These are phyloP conservation scores for Sander lucioperca DNA, from an alignment of 2,113 vertebrate species.

Conservation along the genomic window DNA sequence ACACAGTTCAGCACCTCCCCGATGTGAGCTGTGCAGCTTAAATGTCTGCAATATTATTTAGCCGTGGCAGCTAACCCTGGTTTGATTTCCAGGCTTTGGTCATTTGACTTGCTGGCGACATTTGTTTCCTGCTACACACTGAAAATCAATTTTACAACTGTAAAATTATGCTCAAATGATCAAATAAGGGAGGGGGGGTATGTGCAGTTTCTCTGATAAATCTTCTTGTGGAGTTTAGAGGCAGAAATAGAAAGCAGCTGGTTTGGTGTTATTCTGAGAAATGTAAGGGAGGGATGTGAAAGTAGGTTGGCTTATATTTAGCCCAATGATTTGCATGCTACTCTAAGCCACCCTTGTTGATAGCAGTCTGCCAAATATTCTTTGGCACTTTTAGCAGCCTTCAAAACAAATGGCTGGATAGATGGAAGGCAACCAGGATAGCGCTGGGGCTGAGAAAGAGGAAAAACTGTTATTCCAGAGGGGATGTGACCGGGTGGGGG, in stretches of 20 bases:
- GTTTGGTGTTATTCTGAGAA: slow-evolving; percentile 60
- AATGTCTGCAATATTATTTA: slow-evolving; percentile 27
- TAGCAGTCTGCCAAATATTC: slow-evolving; percentile 31
- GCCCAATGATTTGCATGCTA: slow-evolving; percentile 62
- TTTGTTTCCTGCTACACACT: neutral
- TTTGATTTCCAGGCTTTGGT: slow-evolving; percentile 4
- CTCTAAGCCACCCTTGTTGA: slow-evolving; percentile 25
- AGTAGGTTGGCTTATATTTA: slow-evolving; percentile 80
- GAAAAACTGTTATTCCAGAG: neutral
- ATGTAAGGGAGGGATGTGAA: slow-evolving; percentile 48
- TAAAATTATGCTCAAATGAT: slow-evolving; percentile 12
- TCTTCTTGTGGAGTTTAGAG: slow-evolving; percentile 1
- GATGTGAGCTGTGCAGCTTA: slow-evolving; percentile 33
- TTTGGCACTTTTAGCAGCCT: slow-evolving; percentile 15
- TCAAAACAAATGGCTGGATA: slow-evolving; percentile 37
- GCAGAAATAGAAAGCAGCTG: slow-evolving; percentile 68
- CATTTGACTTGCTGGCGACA: neutral
- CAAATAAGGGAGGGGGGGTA: neutral
- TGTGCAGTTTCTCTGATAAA: slow-evolving; percentile 32
- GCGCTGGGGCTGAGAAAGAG: neutral
- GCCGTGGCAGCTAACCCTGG: neutral
- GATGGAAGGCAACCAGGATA: slow-evolving; percentile 28
- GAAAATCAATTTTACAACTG: neutral
- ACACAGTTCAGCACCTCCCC: slow-evolving; percentile 31
- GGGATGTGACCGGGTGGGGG: neutral